Conservation (phyloP, 2,797 vertebrate genomes). For the Malacoctenus gilli region DNA sequence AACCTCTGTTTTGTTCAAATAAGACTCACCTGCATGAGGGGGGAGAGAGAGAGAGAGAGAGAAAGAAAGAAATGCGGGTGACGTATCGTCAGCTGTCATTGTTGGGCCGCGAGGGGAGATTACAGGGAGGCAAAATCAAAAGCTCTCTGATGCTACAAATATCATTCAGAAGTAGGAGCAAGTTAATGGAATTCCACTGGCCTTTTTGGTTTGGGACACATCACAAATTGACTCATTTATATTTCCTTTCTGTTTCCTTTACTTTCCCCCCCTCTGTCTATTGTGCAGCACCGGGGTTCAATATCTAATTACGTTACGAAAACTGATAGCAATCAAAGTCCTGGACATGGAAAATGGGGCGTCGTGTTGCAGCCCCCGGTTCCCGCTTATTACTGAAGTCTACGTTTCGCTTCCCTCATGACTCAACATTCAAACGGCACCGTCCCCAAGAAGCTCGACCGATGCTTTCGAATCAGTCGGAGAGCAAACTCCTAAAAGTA, state of each 20-base stretch:
- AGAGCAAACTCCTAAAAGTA: constrained; percentile 29
- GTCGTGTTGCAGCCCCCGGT: constrained; percentile 22
- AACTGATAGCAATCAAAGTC: constrained; percentile 48
- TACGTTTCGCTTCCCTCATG: not conserved
- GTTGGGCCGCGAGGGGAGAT: constrained; percentile 11
- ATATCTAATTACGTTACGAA: constrained; percentile 73
- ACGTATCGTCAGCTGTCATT: constrained; percentile 24
- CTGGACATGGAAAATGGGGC: constrained; percentile 27
- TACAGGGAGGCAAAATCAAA: constrained; percentile 14
- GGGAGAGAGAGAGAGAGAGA: too few relatives aligned
- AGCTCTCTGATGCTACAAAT: constrained; percentile 37
- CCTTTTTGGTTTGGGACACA: constrained; percentile 34
- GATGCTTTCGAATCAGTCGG: constrained; percentile 25
- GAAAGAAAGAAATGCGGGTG: constrained; percentile 7
- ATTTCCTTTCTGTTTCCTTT: constrained; percentile 39
- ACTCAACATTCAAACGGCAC: constrained; percentile 8
- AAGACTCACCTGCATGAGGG: constrained; percentile 25
- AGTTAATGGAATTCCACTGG: constrained; percentile 63
- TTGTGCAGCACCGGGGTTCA: constrained; percentile 61
- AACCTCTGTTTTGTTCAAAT: constrained; percentile 12
- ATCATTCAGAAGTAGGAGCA: constrained; percentile 55
- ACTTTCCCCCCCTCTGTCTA: constrained; percentile 47
- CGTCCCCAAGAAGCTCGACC: not conserved
- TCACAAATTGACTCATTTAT: constrained; percentile 42
- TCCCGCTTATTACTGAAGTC: constrained; percentile 28